phyloP scores from a whole-genome alignment of 2,888 invertebrate species.

The Aspidiotus rigidus region DNA sequence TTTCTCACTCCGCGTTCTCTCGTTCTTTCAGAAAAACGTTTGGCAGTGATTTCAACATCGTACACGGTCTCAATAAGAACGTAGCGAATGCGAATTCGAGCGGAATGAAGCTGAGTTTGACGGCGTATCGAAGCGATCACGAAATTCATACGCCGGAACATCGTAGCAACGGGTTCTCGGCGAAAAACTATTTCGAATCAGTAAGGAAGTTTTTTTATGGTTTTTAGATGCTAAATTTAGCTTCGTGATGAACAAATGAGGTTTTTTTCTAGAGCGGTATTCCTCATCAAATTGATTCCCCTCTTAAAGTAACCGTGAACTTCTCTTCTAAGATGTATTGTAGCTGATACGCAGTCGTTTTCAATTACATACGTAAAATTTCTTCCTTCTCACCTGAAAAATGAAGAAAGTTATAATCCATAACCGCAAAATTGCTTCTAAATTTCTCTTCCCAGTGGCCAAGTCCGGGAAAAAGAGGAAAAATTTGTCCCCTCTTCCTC shows the following conservation, averaged over 20 bases:
- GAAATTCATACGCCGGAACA: constrained; percentile 56
- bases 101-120: constrained; percentile 42
- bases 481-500: too few species aligned
- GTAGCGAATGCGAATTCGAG: constrained; percentile 38
- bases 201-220: constrained; percentile 21
- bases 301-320: too few species aligned
- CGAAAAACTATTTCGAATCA: constrained; percentile 39
- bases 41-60: constrained; percentile 52
- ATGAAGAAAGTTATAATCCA: too few species aligned
- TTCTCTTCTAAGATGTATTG: too few species aligned
- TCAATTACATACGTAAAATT: too few species aligned
- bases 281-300: too few species aligned
- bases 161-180: constrained; percentile 42
- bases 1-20: background rate
- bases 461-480: too few species aligned
- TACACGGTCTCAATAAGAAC: constrained; percentile 38
- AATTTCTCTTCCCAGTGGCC: too few species aligned
- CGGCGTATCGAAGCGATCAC: constrained; percentile 53
- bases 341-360: too few species aligned
- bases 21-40: constrained; percentile 47
- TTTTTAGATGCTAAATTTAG: background rate
- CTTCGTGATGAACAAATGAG: background rate
- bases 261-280: background rate
- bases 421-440: too few species aligned
- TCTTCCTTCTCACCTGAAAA: too few species aligned